Percentiles rank a stretch among this genome's conserved stretches.
Evolutionary conservation across 2,888 invertebrate genomes (phyloP).

Genomic region (Celastrina argiolus): DNA sequence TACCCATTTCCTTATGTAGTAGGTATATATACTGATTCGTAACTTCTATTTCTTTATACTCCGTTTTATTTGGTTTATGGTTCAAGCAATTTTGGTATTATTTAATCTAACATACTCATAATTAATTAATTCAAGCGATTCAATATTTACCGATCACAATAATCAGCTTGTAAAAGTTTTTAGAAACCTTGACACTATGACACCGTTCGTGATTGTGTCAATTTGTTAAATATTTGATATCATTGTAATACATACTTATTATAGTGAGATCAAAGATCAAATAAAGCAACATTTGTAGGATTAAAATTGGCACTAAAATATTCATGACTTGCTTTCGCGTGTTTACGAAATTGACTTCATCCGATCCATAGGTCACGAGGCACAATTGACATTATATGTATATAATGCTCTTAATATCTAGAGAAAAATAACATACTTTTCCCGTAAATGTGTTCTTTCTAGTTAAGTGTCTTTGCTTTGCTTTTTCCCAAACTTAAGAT

Average conservation of each 20-base stretch:
- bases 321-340: background rate
- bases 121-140: background rate
- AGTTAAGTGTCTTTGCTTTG: too few species aligned
- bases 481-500: too few species aligned
- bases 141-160: background rate
- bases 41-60: too few species aligned
- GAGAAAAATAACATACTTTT: too few species aligned
- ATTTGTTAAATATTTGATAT: constrained; percentile 8
- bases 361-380: background rate
- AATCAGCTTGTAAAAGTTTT: constrained; percentile 1
- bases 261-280: background rate
- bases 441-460: too few species aligned
- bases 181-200: constrained; percentile 12
- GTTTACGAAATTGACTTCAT: background rate
- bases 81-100: too few species aligned
- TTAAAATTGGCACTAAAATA: background rate
- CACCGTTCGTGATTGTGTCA: constrained; percentile 18
- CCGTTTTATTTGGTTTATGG: too few species aligned
- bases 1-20: too few species aligned
- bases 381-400: background rate
- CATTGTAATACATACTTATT: background rate
- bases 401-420: background rate
- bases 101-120: too few species aligned
- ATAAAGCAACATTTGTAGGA: background rate
- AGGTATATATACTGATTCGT: too few species aligned